A percentile compares a stretch with the other conserved stretches of the same genome.
phyloP scores from a whole-genome alignment of 1,140 invertebrate genomes.

The Atopsyche davidsoni region DNA sequence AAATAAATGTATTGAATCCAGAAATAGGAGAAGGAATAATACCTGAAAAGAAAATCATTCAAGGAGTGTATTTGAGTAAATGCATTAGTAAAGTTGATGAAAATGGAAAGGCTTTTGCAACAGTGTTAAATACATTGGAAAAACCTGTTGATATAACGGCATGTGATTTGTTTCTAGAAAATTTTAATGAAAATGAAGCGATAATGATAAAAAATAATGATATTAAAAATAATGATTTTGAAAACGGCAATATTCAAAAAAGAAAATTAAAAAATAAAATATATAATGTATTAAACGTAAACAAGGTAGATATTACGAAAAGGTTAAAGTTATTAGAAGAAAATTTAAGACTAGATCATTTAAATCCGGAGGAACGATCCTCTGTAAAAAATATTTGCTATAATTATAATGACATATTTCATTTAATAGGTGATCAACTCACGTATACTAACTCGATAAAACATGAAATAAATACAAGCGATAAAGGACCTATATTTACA shows the following conservation, averaged over 20 bases:
- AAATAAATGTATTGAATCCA: slow-evolving; percentile 22
- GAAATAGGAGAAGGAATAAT: slow-evolving; percentile 25
- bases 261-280: neutral
- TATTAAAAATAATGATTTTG: neutral
- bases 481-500: slow-evolving; percentile 30
- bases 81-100: neutral
- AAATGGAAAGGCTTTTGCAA: slow-evolving; percentile 12
- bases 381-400: slow-evolving; percentile 20
- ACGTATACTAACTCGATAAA: slow-evolving; percentile 11
- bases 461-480: slow-evolving; percentile 32
- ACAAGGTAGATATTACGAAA: neutral
- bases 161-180: slow-evolving; percentile 1
- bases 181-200: slow-evolving; percentile 5
- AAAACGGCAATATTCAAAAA: neutral
- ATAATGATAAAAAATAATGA: slow-evolving; percentile 1
- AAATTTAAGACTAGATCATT: slow-evolving; percentile 17
- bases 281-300: neutral
- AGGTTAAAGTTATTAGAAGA: slow-evolving; percentile 6
- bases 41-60: slow-evolving; percentile 8
- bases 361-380: slow-evolving; percentile 26
- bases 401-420: slow-evolving; percentile 31
- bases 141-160: slow-evolving; percentile 9
- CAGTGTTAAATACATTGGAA: slow-evolving; percentile 28
- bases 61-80: slow-evolving; percentile 18
- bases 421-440: slow-evolving; percentile 23